Percentiles rank a stretch among this genome's conserved stretches.
phyloP scores from a whole-genome alignment of 1,140 invertebrate species.

The Drosophila nigromelanica region DNA sequence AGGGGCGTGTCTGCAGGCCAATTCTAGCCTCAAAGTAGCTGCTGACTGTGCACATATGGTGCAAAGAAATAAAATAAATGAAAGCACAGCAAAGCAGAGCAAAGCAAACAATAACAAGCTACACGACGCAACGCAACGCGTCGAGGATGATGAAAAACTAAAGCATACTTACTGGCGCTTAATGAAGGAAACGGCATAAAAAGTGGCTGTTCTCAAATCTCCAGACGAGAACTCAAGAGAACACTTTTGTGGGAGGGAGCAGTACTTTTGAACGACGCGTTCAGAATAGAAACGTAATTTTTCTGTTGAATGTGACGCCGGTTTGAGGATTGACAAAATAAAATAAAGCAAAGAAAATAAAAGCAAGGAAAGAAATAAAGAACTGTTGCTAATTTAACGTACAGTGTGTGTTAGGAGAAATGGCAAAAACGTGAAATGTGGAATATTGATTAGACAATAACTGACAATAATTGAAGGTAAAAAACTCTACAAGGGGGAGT shows the following conservation, averaged over 20 bases:
- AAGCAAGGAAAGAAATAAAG: slow-evolving; percentile 6
- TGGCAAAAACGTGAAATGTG: neutral
- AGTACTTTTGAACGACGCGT: slow-evolving; percentile 29
- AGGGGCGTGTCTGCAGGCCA: slow-evolving; percentile 35
- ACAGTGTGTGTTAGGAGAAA: neutral
- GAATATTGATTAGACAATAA: neutral
- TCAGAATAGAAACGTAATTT: slow-evolving; percentile 51
- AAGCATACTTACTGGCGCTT: slow-evolving; percentile 55
- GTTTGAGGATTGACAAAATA: slow-evolving; percentile 17
- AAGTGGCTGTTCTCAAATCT: slow-evolving; percentile 17
- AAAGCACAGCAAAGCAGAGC: slow-evolving; percentile 16
- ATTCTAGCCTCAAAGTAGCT: slow-evolving; percentile 12
- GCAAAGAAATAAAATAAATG: slow-evolving; percentile 3
- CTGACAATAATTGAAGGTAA: neutral
- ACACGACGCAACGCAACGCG: neutral
- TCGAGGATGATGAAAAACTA: slow-evolving; percentile 26
- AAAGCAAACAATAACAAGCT: slow-evolving; percentile 34
- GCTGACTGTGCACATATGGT: slow-evolving; percentile 45
- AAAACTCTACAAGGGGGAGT: too few relatives aligned
- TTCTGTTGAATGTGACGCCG: slow-evolving; percentile 38
- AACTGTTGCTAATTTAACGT: slow-evolving; percentile 33
- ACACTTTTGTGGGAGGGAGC: slow-evolving; percentile 3
- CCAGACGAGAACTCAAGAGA: slow-evolving; percentile 12
- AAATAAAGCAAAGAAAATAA: neutral
- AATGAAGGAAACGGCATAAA: slow-evolving; percentile 67